Base-by-base conservation (phyloP, 2,888 invertebrate species). In the Abrostola triplasia region DNA sequence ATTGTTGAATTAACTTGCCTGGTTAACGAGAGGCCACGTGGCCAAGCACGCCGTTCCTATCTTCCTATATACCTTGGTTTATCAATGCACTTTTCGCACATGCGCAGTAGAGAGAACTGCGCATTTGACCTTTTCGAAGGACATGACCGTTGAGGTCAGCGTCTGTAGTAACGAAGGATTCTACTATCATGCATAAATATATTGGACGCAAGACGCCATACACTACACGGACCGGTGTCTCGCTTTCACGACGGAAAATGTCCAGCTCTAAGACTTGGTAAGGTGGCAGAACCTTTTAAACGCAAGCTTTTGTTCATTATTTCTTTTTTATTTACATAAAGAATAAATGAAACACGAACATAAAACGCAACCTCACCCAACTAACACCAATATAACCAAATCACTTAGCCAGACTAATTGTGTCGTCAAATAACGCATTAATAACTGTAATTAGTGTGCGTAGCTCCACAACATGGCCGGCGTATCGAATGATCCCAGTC, bases 381-480 rank as follows among this genome's bases (percentile, higher is more conserved):
- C 1, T 24, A 24, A 24, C 1, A 24, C 24, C 24, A 1, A 24
- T 24, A 24, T 24, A 24, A 24, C 24, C 24, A 24, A 24, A 24
- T 24, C 24, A 24, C 24, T 24, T 24, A 24, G 24, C 24, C 24
- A 24, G 24, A 24, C 24, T 24, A 24, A 24, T 24, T 24, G 24
- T 24, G 24, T 24, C 24, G 24, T 24, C 24, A 24, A 24, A 24
- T 24, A 48, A 35, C 37, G 8, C 11, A 11, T 37, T 9, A 40
- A n/a, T 40, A n/a, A 8, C 64, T 35, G 62, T 44, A 9, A 71
- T 65, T 37, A 57, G 11, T 37, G 51, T 58, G 24, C 6, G 11
- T n/a, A 36, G 24, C 7, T 36, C 13, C 40, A 35, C 44, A 47
- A 37, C 35, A 59, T 38, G 62, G 35, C 42, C n/a, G 24, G 24